Base-by-base conservation (phyloP, 2,797 vertebrate species). In the Emys orbicularis region DNA sequence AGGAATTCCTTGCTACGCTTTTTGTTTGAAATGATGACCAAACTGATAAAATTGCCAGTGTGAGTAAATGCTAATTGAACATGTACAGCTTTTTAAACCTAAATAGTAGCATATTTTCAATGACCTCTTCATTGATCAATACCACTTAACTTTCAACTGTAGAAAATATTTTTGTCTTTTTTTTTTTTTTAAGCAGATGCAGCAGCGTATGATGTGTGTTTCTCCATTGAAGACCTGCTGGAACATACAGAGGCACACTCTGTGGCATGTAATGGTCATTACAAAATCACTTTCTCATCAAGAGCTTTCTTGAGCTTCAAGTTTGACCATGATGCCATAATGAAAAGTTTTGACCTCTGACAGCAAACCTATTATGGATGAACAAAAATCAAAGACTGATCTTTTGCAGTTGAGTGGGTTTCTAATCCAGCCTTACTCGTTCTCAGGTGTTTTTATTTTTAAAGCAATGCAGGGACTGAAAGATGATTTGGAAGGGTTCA, bases 271-370 rank as follows among this genome's bases (percentile, higher is more conserved):
- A 98, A 98, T 86, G 98, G 98, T 95, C 98, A 98, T 94, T 98
- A 96, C 86, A 98, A 98, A 85, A 97, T 97, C 68, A 95, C 98
- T 37, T 98, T 99, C 87, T 99, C 99, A 89, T 99, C 99, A 86
- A 98, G 98, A 97, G 97, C 99, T 93, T 99, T 99, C 97, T 98
- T 99, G 96, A 99, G 98, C 97, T 99, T 99, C 98, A 99, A 98
- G 97, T 99, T 99, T 92, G 99, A 99, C 98, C 98, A 98, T 94
- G 99, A 99, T 83, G 99, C 99, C 97, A 99, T 99, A 97, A 99
- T 99, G 99, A 99, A 98, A 97, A 99, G 98, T 98, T 99, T 99
- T 94, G 99, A 99, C 96, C 95, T 98, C 87, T 98, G 97, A 98
- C 83, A 88, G 87, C 93, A 94, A 41, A 74, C 72, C 19, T 93